Base-by-base conservation (phyloP, 2,113 vertebrate species). In the Scopus umbretta region DNA sequence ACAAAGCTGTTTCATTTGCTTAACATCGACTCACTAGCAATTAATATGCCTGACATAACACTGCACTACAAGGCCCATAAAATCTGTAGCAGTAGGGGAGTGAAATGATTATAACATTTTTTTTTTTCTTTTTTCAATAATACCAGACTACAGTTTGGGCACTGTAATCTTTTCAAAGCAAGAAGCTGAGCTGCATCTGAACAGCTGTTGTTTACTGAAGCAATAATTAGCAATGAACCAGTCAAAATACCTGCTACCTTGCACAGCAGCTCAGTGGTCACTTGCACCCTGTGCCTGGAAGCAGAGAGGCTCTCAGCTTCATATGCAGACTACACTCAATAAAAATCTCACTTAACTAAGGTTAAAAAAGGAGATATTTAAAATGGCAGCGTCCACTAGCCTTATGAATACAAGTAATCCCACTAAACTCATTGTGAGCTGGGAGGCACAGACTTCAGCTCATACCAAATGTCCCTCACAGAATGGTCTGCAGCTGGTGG, bases 201-300 rank as follows among this genome's bases (percentile, higher is more conserved):
- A 88, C 97, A 97, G 96, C 94, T 97, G 96, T 97, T 97, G 95
- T 96, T 97, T 97, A 93, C 96, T 93, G 82, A 96, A 97, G 92
- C 82, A 95, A 94, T 94, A 95, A 95, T 93, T 91, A 97, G 92
- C 65, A 94, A 65, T 34, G 62, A 90, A 80, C 79, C 91, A 73
- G 79, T 85, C 55, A 88, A 95, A 96, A 93, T 95, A 95, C 85
- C 85, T 87, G 58, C 83, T 82, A 88, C 86, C 80, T 94, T 88
- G 72, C 0, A 0, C 67, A 88, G 91, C 68, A 75, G 68, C 75
- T 91, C 86, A 86, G 80, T 3, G 7, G 70, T 80, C 90, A 74
- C 61, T 70, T 65, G 34, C 32, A 66, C 55, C 36, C 83, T 75
- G 49, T 83, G 47, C 67, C 56, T 70, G 76, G 66, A 88, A 88